phyloP scores from a whole-genome alignment of 1,140 invertebrate genomes.

The Geopemphigus sp. region DNA sequence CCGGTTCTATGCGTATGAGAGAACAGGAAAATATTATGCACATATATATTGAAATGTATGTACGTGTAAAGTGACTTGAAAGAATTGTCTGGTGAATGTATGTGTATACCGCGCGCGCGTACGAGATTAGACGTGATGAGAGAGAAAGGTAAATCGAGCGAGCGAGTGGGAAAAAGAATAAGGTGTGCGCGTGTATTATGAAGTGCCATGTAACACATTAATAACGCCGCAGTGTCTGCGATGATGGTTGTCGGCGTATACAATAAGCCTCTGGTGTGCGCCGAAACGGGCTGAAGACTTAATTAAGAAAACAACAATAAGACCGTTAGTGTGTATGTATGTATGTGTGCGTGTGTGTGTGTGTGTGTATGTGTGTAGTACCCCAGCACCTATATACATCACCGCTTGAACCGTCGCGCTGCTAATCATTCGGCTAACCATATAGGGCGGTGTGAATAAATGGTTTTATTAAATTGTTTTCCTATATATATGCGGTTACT shows the following conservation, averaged over 20 bases:
- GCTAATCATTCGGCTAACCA: slow-evolving; percentile 12
- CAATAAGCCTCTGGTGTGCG: slow-evolving; percentile 6
- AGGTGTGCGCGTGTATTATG: background rate
- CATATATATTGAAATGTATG: background rate
- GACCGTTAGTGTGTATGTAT: background rate
- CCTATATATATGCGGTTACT: background rate
- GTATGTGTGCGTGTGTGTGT: background rate
- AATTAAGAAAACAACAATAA: slow-evolving; percentile 27
- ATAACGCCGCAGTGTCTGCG: slow-evolving; percentile 1
- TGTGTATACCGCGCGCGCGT: too few species aligned
- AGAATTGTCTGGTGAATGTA: background rate
- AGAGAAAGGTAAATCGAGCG: too few species aligned
- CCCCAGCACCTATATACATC: background rate
- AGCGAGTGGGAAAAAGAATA: background rate
- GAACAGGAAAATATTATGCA: background rate
- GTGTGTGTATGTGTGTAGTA: too few species aligned
- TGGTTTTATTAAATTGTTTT: slow-evolving; percentile 37
- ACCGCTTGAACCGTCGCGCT: background rate
- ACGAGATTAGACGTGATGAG: too few species aligned
- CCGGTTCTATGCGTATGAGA: background rate
- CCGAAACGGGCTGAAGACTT: slow-evolving; percentile 9
- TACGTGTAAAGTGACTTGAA: background rate
- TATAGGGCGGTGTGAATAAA: slow-evolving; percentile 6
- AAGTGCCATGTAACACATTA: slow-evolving; percentile 29
- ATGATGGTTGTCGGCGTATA: background rate